Base-by-base conservation (phyloP, 2,888 invertebrate genomes). In the Lysandra coridon region DNA sequence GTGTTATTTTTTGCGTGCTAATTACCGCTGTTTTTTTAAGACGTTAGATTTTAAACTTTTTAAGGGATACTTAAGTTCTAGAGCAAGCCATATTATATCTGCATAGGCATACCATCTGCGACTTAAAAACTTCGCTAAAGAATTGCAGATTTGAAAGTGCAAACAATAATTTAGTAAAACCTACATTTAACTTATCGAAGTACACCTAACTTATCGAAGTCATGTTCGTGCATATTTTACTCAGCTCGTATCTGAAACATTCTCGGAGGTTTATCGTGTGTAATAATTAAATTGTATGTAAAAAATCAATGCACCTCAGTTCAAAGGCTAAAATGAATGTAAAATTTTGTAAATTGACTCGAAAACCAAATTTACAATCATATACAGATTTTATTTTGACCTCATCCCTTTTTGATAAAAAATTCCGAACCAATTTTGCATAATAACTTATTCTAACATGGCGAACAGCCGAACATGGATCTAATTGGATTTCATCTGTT, bases 361-460 rank as follows among this genome's bases (percentile, higher is more conserved):
- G 37, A 57, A 78, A 37, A 78, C 30, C 37, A 73, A 73, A 78
- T 73, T 73, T 12, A 37, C 6, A 80, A 69, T 79, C 37, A 33
- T 79, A 78, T 44, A 62, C 73, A 78, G 77, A 77, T 78, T 64
- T 80, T 73, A 37, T 40, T 79, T 75, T 62, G 17, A 62, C 74
- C 75, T 30, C 75, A 44, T 64, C 62, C 75, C 44, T 40, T 75
- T 75, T 79, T 78, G 86, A 85, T 90, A 91, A 90, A 91, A 85
- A 87, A 86, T 86, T 86, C 83, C 83, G 84, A 89, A 87, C 87
- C 87, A 90, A 91, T 91, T 92, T 92, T 90, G 89, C 90, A 92
- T 91, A 90, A 90, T 90, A 91, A 91, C 88, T 91, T 92, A 90
- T 92, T 91, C 89, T 91, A 89, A 85, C 85, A 86, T 85, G 84